Evolutionary conservation across 2,113 vertebrate genomes (phyloP), one percentile per base, ranked within the genome.

Genomic region (Charadrius vociferus): DNA sequence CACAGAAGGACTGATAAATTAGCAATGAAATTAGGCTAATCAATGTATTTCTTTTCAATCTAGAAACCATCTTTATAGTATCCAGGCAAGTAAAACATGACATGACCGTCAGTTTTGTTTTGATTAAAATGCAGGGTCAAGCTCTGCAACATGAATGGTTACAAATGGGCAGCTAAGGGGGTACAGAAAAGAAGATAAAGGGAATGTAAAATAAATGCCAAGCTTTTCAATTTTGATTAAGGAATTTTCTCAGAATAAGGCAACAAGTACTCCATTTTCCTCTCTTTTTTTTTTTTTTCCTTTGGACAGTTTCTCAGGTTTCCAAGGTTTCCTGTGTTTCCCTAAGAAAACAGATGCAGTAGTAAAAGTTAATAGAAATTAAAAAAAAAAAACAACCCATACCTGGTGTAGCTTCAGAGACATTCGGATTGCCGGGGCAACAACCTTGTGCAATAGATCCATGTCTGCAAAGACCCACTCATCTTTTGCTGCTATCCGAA

Each of bases 381-480:
- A 15, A 23, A 34, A 26, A 18, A 65, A 61, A 65, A 61, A 39
- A 8, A 59, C 49, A 8, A 59, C 49, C 68, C 45, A 45, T 97
- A 99, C 99, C 99, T 99, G 99, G 93, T 99, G 99, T 41, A 99
- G 98, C 90, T 99, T 99, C 95, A 99, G 98, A 80, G 99, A 99
- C 99, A 99, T 99, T 93, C 99, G 98, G 62, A 99, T 98, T 7
- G 99, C 99, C 0, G 99, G 99, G n/a, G 99, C 99, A 30, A 99
- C 98, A 12, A 99, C 99, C 92, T 98, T 99, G 87, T 99, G 99
- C 81, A 99, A 95, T 4, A 99, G 98, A 94, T 99, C 99, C 98
- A 99, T 99, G 90, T 99, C 99, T 13, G 98, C 98, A 75, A 99
- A 99, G 24, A 99, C 99, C 99, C 99, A 99, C 97, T 99, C 99